Evolutionary conservation across 2,113 vertebrate species (phyloP), one percentile per base, ranked within the genome.

Genomic region (Podarcis cretensis): DNA sequence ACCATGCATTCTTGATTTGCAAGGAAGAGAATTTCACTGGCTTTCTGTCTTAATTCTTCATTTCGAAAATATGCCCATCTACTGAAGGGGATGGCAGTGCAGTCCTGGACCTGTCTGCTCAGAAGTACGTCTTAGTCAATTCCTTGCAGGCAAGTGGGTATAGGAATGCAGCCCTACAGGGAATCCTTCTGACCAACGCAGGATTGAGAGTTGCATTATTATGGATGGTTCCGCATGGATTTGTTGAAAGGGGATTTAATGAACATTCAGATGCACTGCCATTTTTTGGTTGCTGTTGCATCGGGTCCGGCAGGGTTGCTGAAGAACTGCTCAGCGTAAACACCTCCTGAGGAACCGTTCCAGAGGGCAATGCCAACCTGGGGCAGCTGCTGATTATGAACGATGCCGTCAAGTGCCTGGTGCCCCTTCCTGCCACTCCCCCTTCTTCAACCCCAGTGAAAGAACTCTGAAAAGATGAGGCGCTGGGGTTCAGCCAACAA

Each of bases 391-490:
- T 95, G 95, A 96, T 95, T 96, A 92, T 92, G 95, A 96, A 96
- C 95, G 96, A 95, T 94, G 95, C 94, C 93, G 96, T 96, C 94
- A 94, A 97, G 97, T 96, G 94, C 96, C 96, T 90, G 95, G 96
- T 96, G 96, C 96, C 96, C 96, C 96, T 97, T 97, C 96, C 97
- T 97, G 96, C 96, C 96, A 96, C 96, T 95, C 97, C 96, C 94
- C 96, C 96, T 91, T 96, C 96, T 87, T 94, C 93, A 89, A 92
- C 92, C 91, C 96, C 96, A 91, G 92, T 96, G 96, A 97, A 96
- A 97, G 96, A 95, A 96, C 96, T 95, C 96, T 97, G 97, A 97
- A 97, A 97, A 97, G 96, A 97, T 96, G 95, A 96, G 93, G 96
- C 96, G 96, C 94, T 87, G 85, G 97, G 96, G 96, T 95, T 95